Conservation (phyloP, 1,140 invertebrate genomes). For the Monomorium pharaonis region DNA sequence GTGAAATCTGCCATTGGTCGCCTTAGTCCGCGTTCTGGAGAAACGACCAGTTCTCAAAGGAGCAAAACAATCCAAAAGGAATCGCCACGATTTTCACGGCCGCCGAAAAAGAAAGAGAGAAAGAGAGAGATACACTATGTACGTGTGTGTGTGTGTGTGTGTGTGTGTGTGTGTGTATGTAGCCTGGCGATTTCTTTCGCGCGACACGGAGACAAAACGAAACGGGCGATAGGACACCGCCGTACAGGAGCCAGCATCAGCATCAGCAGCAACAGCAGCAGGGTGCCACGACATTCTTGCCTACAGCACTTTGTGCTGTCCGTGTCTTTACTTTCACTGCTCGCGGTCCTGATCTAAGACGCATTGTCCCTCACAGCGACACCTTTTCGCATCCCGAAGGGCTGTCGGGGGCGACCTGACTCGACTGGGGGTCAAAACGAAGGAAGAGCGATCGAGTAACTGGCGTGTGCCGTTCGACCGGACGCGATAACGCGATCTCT, state of each 20-base stretch:
- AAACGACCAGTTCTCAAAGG: background rate
- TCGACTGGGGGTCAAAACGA: background rate
- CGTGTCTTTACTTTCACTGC: slow-evolving; percentile 77
- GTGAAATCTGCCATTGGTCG: background rate
- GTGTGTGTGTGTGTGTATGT: too few species aligned
- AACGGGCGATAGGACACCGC: background rate
- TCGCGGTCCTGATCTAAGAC: slow-evolving; percentile 69
- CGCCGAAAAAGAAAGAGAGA: background rate
- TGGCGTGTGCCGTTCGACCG: background rate
- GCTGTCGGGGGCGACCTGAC: background rate
- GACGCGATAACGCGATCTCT: background rate
- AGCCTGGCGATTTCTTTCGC: background rate
- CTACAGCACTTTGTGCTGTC: slow-evolving; percentile 62
- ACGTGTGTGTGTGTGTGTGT: too few species aligned
- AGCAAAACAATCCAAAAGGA: background rate
- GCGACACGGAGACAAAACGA: slow-evolving; percentile 20
- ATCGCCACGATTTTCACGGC: slow-evolving; percentile 25
- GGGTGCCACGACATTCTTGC: slow-evolving; percentile 65
- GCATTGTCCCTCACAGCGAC: slow-evolving; percentile 57
- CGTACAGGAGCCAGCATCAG: background rate
- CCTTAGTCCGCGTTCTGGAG: background rate
- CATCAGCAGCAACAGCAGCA: slow-evolving; percentile 22
- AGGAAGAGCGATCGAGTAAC: background rate
- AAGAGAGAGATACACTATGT: too few species aligned
- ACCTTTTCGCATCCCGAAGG: slow-evolving; percentile 41